Base-by-base conservation (phyloP, 2,888 invertebrate species). In the Pseudococcus viburni region DNA sequence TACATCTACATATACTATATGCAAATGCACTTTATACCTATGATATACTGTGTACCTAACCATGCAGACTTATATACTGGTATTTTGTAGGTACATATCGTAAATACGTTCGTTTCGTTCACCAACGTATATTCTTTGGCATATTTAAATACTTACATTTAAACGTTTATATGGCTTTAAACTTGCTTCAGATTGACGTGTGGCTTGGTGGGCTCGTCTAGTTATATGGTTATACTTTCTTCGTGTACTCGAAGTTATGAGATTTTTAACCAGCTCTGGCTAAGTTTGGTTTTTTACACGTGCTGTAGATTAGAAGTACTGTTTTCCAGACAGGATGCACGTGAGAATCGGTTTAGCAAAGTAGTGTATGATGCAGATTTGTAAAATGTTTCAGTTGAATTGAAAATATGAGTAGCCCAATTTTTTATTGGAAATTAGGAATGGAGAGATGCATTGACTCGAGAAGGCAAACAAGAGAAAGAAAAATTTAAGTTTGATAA, bases 141-240 rank as follows among this genome's bases (percentile, higher is more conserved):
- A 73, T 73, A 73, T 73, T 73, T 73, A 12, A 26, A 73, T 73
- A n/a, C n/a, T n/a, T n/a, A 73, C 26, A 73, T 73, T 73, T 73
- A 33, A 73, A 73, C 68, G 68, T 73, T 73, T 73, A 73, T 73
- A 73, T 73, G 68, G 68, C 68, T 73, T 73, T 73, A 73, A 15
- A 73, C 68, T 26, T 73, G 68, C 68, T 12, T 73, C 15, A 73
- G 33, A 73, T 73, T 73, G 68, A 73, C 68, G 12, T 15, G 68
- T 26, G 68, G 68, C 22, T 33, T 6, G 6, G 68, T 73, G 68
- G 68, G 68, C 22, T 73, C 68, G 68, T 73, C 68, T 22, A 12
- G 59, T 73, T 26, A 33, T 73, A 73, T 26, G 17, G 15, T 11
- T 55, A 55, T 55, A n/a, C 59, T 15, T 51, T 17, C 22, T 22